Evolutionary conservation across 2,888 invertebrate species (phyloP), one percentile per base, ranked within the genome.

Genomic region (Timema podura): DNA sequence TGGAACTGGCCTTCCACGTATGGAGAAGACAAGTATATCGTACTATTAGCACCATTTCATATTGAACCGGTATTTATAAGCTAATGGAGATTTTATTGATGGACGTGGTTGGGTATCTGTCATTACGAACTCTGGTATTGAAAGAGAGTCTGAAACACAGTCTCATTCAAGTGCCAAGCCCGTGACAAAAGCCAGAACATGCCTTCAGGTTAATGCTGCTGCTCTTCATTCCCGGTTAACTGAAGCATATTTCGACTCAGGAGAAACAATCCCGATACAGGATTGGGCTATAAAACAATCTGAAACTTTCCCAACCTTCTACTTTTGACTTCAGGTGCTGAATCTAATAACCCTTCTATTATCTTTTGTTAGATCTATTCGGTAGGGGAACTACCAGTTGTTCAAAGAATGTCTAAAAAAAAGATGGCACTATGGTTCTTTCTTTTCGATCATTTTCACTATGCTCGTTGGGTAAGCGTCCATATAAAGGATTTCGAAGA

Each of bases 311-410:
- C n/a, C 15, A 11, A 57, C 57, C 8, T 57, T 57, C n/a, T 30
- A 16, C 6, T 57, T 57, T 57, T 13, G 8, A n/a, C n/a, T 57
- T 15, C 8, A 57, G n/a, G n/a, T 57, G 8, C 15, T 13, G 57
- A 57, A 57, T 30, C 13, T 57, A 57, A 8, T 16, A 57, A n/a
- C 8, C n/a, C 57, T 57, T 57, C 57, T 57, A 7, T 57, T 57
- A 57, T 15, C n/a, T 57, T 57, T 57, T 57, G 57, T 57, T 13
- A 57, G 57, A 57, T 57, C 57, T n/a, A 10, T 57, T 57, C 15
- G 57, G 57, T n/a, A 57, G 13, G 15, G 9, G 30, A 57, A 57
- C 6, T 57, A 57, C 8, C 13, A 57, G 15, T 13, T 7, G 9
- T n/a, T 57, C 57, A n/a, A 57, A 13, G 57, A 57, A 57, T 57